phyloP scores from a whole-genome alignment of 2,888 invertebrate species.

The Imbricaverruca yamaguchii region DNA sequence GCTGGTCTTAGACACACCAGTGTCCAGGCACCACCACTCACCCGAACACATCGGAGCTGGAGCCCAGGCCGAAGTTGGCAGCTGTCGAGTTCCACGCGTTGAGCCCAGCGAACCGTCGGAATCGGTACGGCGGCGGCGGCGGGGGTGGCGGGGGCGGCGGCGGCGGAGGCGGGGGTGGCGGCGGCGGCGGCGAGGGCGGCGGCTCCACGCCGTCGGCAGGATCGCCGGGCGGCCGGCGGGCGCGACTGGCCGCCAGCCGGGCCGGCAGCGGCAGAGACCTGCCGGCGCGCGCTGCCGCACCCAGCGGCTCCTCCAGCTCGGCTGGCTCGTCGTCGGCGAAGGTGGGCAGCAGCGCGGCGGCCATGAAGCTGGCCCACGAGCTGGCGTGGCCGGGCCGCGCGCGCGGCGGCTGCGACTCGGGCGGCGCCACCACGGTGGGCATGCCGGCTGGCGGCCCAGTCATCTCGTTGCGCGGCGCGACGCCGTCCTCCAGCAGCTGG shows the following conservation, averaged over 20 bases:
- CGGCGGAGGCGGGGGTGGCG: too few species aligned
- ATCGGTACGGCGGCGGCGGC: constrained; percentile 2
- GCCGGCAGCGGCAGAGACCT: background rate
- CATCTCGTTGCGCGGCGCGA: constrained; percentile 11
- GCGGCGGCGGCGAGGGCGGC: too few species aligned
- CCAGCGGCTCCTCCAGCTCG: background rate
- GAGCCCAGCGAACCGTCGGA: background rate
- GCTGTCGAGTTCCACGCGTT: background rate
- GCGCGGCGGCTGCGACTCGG: constrained; percentile 5
- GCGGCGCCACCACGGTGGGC: background rate
- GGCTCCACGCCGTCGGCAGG: background rate
- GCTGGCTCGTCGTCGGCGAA: background rate
- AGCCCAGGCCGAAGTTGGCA: constrained; percentile 7
- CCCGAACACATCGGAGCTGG: background rate
- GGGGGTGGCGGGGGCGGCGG: too few species aligned
- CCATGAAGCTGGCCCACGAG: constrained; percentile 5
- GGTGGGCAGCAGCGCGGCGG: background rate
- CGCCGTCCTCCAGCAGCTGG: background rate
- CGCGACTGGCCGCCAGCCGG: background rate
- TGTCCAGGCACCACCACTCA: too few species aligned
- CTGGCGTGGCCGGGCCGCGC: background rate
- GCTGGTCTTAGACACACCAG: too few species aligned
- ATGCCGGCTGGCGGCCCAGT: background rate
- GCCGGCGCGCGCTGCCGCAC: background rate
- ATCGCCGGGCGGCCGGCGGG: background rate